phyloP scores from a whole-genome alignment of 1,140 invertebrate species.

The Melanaphis sacchari region DNA sequence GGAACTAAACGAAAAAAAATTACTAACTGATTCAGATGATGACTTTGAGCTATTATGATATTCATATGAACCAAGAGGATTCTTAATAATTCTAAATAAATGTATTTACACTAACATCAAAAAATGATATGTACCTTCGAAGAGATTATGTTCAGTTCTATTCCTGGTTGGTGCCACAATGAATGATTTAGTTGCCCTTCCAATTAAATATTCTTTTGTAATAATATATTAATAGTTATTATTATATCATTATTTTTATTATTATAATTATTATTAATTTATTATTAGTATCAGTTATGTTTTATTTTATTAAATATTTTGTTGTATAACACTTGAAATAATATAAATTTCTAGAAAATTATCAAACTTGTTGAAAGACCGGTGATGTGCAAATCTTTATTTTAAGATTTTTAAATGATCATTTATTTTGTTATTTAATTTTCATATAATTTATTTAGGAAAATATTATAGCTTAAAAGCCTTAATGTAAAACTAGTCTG shows the following conservation, averaged over 20 bases:
- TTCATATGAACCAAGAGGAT: slow-evolving; percentile 59
- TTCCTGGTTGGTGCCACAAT: background rate
- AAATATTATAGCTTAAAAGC: background rate
- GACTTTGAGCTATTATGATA: slow-evolving; percentile 69
- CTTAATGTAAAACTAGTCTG: slow-evolving; percentile 20
- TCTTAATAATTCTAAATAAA: background rate
- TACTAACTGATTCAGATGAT: slow-evolving; percentile 68
- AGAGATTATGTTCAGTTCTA: background rate
- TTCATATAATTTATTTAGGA: slow-evolving; percentile 1
- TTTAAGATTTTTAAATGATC: too few relatives aligned
- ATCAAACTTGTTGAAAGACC: background rate
- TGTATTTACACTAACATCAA: background rate
- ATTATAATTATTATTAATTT: background rate
- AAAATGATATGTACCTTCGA: background rate
- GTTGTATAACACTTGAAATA: background rate
- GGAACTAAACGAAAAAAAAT: slow-evolving; percentile 42
- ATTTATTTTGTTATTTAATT: background rate
- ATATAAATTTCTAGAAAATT: background rate
- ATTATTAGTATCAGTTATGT: background rate
- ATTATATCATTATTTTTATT: background rate
- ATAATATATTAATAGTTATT: too few relatives aligned
- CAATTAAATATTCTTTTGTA: background rate
- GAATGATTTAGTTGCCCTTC: background rate
- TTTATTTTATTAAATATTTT: slow-evolving; percentile 14
- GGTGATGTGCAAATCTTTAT: background rate